Percentiles rank a stretch among this genome's conserved stretches.
Conservation (phyloP, 2,113 vertebrate genomes). For the Athene noctua region DNA sequence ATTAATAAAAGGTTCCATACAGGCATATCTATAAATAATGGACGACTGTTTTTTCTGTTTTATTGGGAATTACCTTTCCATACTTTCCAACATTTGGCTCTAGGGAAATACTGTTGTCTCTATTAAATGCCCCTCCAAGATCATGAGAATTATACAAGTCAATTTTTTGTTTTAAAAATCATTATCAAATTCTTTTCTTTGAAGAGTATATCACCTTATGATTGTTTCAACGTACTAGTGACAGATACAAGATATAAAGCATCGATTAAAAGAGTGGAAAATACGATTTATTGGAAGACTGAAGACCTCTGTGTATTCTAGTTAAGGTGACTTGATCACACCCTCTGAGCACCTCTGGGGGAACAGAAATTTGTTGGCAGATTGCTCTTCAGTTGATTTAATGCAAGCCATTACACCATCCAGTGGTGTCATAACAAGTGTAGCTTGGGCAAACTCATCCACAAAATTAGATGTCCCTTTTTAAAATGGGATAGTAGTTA, state of each 20-base stretch:
- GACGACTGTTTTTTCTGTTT: slow-evolving; percentile 24
- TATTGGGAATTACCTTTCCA: slow-evolving; percentile 57
- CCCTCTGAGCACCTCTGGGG: neutral
- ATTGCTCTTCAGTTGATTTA: neutral
- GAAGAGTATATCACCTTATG: neutral
- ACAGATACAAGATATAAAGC: neutral
- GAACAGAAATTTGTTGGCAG: neutral
- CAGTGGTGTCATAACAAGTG: neutral
- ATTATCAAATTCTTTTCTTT: slow-evolving; percentile 60
- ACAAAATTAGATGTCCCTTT: neutral
- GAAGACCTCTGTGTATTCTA: neutral
- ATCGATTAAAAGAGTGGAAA: neutral
- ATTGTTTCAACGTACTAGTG: slow-evolving; percentile 5
- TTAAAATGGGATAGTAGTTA: neutral
- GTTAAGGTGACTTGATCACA: neutral
- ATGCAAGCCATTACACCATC: neutral
- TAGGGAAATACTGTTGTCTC: slow-evolving; percentile 68
- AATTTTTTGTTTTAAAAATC: slow-evolving; percentile 40
- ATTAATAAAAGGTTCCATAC: slow-evolving; percentile 68
- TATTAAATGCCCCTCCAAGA: slow-evolving; percentile 34
- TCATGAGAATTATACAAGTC: slow-evolving; percentile 24
- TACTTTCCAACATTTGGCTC: slow-evolving; percentile 45
- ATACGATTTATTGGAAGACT: neutral
- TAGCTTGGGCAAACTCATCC: neutral
- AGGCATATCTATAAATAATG: slow-evolving; percentile 74